Base-by-base conservation (phyloP, 2,113 vertebrate genomes). In the Ellobius talpinus region DNA sequence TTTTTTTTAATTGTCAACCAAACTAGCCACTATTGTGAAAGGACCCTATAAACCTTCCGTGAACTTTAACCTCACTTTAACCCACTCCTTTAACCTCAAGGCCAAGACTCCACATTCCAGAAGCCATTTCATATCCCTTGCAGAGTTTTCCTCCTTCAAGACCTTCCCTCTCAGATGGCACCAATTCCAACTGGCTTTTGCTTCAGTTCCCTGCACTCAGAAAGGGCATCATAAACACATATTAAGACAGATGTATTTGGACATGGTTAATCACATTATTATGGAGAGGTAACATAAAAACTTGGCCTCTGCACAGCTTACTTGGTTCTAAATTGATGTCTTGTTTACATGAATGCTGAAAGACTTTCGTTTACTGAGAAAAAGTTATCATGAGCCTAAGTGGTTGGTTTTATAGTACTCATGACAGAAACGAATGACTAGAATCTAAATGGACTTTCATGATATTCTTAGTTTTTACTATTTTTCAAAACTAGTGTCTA, bases 401-500 rank as follows among this genome's bases (percentile, higher is more conserved):
- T 65, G 10, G 33, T 47, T 95, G 93, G 39, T 91, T 96, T 94
- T 92, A 68, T 23, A 74, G 14, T 33, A 42, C 21, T 66, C 29
- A 3, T 42, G 19, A 70, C 52, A 74, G 81, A 93, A 91, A 93
- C 61, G 21, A 84, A 87, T 87, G 55, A 55, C 24, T 52, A 72
- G 90, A 72, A 68, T 92, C 19, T 73, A 91, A 97, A 58, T 70
- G 33, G 39, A 82, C 68, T 92, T 52, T 81, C 70, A 87, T 6
- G 26, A 16, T 91, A 87, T 39, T 78, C 42, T 97, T 76, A 89
- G 55, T 31, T 97, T 86, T 92, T 24, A 88, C 24, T 93, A 87
- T 72, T 96, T 91, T 88, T 87, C 42, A 93, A 96, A 95, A 82
- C 81, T 89, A 74, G 4, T 61, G 70, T 52, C 87, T 91, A 29